Percentiles rank a stretch among this genome's conserved stretches.
Evolutionary conservation across 2,888 invertebrate genomes (phyloP).

Genomic region (Tolmerus cingulatus): DNA sequence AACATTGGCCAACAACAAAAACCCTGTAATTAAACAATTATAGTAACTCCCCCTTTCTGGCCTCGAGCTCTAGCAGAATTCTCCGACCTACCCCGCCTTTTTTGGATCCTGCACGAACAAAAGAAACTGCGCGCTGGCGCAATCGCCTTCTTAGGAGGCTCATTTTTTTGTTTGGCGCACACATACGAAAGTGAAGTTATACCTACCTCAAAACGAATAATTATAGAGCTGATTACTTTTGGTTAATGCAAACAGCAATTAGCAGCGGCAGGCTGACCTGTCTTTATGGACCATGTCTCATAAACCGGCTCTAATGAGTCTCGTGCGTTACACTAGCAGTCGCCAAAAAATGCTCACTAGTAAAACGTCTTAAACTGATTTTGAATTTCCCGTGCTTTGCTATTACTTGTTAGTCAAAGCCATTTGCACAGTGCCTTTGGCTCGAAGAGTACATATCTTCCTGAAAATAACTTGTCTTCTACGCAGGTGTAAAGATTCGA

Average conservation of each 20-base stretch:
- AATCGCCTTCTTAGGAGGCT: conserved; percentile 44
- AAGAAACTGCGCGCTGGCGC: conserved; percentile 43
- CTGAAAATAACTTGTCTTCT: background rate
- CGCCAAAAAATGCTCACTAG: background rate
- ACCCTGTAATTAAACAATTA: conserved; percentile 65
- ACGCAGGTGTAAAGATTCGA: background rate
- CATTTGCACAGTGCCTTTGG: background rate
- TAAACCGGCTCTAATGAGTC: background rate
- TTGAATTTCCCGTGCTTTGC: background rate
- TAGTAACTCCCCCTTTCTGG: conserved; percentile 64
- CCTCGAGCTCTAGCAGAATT: conserved; percentile 58
- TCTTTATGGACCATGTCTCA: background rate
- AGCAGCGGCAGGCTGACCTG: conserved; percentile 45
- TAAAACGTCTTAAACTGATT: background rate
- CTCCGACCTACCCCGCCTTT: conserved; percentile 63
- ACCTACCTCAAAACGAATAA: conserved; percentile 50
- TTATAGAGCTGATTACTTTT: conserved; percentile 52
- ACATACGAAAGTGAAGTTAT: conserved; percentile 45
- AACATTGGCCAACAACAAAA: conserved; percentile 52
- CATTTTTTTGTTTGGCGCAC: conserved; percentile 48
- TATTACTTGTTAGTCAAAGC: background rate
- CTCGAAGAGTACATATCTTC: background rate
- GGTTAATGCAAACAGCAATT: conserved; percentile 55
- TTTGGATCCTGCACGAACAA: conserved; percentile 55
- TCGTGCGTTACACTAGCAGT: background rate